Conservation (phyloP, 2,888 invertebrate genomes). For the Latrodectus hesperus region DNA sequence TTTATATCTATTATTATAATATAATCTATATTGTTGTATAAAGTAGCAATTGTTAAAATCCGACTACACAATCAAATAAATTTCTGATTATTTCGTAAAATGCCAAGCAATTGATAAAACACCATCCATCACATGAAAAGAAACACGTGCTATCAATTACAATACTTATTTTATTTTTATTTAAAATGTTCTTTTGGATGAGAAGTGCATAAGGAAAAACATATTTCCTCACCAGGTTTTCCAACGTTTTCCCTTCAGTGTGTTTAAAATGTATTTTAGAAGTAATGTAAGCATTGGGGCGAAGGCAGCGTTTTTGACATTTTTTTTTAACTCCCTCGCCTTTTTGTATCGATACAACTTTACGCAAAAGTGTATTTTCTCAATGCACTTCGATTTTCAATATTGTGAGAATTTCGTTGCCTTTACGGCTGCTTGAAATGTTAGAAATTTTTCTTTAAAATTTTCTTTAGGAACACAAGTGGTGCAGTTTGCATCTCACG, state of each 20-base stretch:
- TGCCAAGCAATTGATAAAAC: no score
- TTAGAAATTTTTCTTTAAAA: conserved; percentile 12
- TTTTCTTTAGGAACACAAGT: neutral
- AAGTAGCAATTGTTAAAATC: no score
- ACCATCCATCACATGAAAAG: no score
- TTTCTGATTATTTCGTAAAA: no score
- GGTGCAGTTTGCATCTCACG: neutral
- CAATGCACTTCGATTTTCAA: conserved; percentile 36
- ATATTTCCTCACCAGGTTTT: neutral
- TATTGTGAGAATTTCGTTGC: conserved; percentile 23
- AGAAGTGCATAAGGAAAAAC: no score
- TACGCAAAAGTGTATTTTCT: conserved; percentile 10
- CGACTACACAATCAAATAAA: no score
- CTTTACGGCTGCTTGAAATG: conserved; percentile 7
- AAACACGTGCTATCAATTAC: no score
- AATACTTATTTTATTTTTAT: no score
- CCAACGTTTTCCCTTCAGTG: neutral
- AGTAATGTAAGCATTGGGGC: conserved; percentile 18
- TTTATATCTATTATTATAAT: no score
- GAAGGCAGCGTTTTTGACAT: neutral
- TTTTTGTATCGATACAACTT: neutral
- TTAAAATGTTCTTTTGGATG: no score
- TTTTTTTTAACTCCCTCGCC: neutral
- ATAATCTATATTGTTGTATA: no score
- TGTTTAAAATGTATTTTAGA: conserved; percentile 38